Percentiles rank a stretch among this genome's conserved stretches.
Evolutionary conservation across 64 coral and sea anemone genomes (phyloP).

Genomic region (Montipora efflorescens): DNA sequence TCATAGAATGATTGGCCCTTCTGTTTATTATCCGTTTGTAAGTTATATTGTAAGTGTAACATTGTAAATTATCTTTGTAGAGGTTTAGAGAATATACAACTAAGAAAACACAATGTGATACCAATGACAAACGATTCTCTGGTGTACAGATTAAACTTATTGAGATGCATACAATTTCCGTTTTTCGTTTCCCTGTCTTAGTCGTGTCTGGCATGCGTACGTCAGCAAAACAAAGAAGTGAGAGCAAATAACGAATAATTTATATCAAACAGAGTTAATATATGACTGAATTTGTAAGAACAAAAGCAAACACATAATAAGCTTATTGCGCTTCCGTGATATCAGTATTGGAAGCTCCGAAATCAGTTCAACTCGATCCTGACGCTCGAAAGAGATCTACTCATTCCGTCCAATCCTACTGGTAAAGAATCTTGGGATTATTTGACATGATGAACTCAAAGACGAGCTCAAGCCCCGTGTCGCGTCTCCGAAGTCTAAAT

Average conservation of each 20-base stretch:
- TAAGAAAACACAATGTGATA: too few species aligned
- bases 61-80: too few species aligned
- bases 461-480: constrained; percentile 3
- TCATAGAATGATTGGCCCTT: too few species aligned
- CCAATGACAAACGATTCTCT: too few species aligned
- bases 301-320: constrained; percentile 9
- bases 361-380: background rate
- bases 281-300: background rate
- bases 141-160: too few species aligned
- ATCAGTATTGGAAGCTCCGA: constrained; percentile 1
- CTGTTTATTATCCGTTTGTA: too few species aligned
- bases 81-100: too few species aligned
- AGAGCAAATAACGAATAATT: background rate
- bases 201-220: background rate
- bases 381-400: background rate
- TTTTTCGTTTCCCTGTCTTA: background rate
- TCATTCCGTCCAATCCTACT: background rate
- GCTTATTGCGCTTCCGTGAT: constrained; percentile 8
- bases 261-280: constrained; percentile 10
- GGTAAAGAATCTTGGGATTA: background rate
- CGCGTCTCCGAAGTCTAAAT: constrained; percentile 9
- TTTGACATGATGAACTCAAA: constrained; percentile 1
- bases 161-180: too few species aligned
- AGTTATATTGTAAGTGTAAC: too few species aligned
- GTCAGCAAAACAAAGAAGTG: background rate